Percentiles rank a stretch among this genome's conserved stretches.
Conservation (phyloP, 2,797 vertebrate species). For the Falco peregrinus region DNA sequence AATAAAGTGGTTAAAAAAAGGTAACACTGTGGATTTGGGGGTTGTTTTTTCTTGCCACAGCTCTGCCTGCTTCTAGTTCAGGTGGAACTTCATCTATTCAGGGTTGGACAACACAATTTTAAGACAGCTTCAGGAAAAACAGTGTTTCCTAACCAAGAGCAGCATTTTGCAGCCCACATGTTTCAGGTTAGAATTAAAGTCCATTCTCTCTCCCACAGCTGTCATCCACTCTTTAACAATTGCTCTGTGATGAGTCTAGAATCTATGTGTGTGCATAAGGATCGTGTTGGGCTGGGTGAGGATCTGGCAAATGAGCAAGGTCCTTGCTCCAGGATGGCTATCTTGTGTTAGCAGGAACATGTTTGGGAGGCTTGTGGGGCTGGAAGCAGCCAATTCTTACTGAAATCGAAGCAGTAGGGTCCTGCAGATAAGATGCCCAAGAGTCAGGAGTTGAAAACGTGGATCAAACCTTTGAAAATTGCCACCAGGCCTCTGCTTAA, state of each 20-base stretch:
- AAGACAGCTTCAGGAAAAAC: not conserved
- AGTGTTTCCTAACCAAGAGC: not conserved
- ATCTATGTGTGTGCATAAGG: not conserved
- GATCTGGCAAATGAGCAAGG: not conserved
- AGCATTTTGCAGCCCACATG: not conserved
- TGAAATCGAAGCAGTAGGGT: not conserved
- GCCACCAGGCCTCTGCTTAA: not conserved
- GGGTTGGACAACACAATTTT: not conserved
- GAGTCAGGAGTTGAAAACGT: not conserved
- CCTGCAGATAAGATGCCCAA: not conserved
- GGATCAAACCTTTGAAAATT: not conserved
- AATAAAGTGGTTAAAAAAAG: conserved; percentile 54
- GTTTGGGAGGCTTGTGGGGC: not conserved
- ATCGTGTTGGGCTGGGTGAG: not conserved
- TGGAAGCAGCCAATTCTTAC: not conserved
- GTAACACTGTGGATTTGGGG: not conserved
- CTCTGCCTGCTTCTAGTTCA: not conserved
- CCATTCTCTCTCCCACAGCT: not conserved
- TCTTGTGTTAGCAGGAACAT: not conserved
- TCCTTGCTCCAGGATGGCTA: not conserved
- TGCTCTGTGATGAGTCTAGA: not conserved
- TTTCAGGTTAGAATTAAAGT: not conserved
- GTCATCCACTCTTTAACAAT: not conserved
- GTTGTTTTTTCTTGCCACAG: not conserved
- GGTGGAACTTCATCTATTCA: not conserved